Evolutionary conservation across 1,140 invertebrate species (phyloP).

Genomic region (Monochamus saltuarius): DNA sequence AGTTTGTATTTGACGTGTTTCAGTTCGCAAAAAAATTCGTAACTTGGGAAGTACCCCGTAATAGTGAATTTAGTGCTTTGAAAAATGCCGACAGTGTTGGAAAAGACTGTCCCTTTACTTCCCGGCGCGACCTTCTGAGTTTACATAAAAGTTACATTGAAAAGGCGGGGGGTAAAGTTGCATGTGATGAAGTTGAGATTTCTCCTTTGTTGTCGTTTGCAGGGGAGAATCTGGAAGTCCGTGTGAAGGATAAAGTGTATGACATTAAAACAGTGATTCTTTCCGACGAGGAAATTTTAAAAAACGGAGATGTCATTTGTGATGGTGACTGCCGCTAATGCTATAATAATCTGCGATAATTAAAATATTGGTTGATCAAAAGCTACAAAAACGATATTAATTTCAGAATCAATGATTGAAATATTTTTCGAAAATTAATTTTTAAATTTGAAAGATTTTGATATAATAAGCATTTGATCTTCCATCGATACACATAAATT

Average conservation of each 20-base stretch:
- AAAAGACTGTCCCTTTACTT: constrained; percentile 90
- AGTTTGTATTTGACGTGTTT: constrained; percentile 99
- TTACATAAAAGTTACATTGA: constrained; percentile 84
- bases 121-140: constrained; percentile 73
- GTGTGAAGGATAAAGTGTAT: constrained; percentile 38
- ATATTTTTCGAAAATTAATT: too few relatives aligned
- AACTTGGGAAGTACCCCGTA: constrained; percentile 89
- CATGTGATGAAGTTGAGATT: constrained; percentile 75
- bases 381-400: too few relatives aligned
- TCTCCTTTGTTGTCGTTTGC: constrained; percentile 89
- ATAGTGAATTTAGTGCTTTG: constrained; percentile 95
- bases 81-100: constrained; percentile 88
- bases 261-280: constrained; percentile 28
- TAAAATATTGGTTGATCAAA: too few relatives aligned
- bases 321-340: too few relatives aligned
- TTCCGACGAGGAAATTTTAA: constrained; percentile 31
- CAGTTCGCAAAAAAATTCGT: constrained; percentile 88
- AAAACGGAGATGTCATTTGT: background rate
- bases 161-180: constrained; percentile 77
- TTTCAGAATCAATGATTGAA: too few relatives aligned
- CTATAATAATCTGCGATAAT: too few relatives aligned
- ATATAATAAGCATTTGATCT: too few relatives aligned
- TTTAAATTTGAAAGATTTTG: too few relatives aligned
- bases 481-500: too few relatives aligned
- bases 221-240: constrained; percentile 74